A percentile compares a stretch with the other conserved stretches of the same genome.
Conservation (phyloP, 2,888 invertebrate species). For the Scelioninae gen. 1 region DNA sequence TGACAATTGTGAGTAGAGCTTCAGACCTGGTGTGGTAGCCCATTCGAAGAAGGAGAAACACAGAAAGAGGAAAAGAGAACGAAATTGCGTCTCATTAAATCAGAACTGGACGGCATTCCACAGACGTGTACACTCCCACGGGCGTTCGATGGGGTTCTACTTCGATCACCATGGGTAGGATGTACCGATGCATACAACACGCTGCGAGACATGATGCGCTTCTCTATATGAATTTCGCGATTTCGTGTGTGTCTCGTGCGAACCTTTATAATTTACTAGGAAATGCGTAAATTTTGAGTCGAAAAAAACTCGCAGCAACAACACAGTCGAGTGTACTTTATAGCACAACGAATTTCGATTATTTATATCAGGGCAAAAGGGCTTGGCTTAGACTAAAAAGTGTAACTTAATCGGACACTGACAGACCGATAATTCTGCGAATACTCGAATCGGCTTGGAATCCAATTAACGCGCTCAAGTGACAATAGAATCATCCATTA, state of each 20-base stretch:
- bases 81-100: constrained; percentile 82
- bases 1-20: constrained; percentile 41
- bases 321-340: constrained; percentile 34
- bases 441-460: constrained; percentile 75
- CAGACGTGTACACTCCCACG: constrained; percentile 84
- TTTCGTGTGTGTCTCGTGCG: constrained; percentile 73
- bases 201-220: constrained; percentile 82
- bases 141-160: constrained; percentile 83
- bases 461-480: constrained; percentile 79
- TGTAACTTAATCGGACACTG: constrained; percentile 52
- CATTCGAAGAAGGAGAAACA: constrained; percentile 70
- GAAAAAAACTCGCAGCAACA: neutral
- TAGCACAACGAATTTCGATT: constrained; percentile 23
- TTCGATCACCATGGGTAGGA: constrained; percentile 83
- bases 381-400: constrained; percentile 48
- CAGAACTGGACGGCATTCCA: constrained; percentile 84
- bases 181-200: constrained; percentile 82
- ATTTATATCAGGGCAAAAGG: constrained; percentile 45
- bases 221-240: constrained; percentile 68
- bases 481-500: constrained; percentile 82
- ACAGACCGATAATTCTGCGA: constrained; percentile 55
- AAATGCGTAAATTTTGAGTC: constrained; percentile 49
- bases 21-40: constrained; percentile 24
- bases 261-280: constrained; percentile 71
- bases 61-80: constrained; percentile 74